Evolutionary conservation across 2,113 vertebrate genomes (phyloP).

Genomic region (Climacteris rufus): DNA sequence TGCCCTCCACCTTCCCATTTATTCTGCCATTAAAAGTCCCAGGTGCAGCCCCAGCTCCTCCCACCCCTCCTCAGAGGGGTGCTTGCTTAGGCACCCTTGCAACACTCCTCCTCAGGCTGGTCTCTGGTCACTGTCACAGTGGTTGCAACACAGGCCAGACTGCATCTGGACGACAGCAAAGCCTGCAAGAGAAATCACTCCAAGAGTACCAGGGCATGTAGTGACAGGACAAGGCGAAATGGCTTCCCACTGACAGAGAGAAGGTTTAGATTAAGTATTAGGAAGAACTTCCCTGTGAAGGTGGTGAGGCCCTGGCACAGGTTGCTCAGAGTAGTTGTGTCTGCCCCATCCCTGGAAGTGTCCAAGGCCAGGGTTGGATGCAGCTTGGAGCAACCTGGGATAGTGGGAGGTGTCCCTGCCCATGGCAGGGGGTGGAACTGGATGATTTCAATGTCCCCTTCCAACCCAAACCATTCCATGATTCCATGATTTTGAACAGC

Average conservation of each 20-base stretch:
- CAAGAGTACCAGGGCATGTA: not conserved
- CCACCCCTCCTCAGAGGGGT: slow-evolving; percentile 20
- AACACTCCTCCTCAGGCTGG: not conserved
- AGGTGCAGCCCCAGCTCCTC: slow-evolving; percentile 61
- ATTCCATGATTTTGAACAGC: not conserved
- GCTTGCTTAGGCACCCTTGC: slow-evolving; percentile 37
- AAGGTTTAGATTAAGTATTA: not conserved
- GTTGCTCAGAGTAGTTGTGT: not conserved
- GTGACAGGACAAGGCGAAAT: not conserved
- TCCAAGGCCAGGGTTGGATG: rapidly evolving
- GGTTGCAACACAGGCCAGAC: slow-evolving; percentile 45
- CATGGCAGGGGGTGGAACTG: not conserved
- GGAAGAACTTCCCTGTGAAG: not conserved
- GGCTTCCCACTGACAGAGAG: not conserved
- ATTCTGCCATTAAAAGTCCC: slow-evolving; percentile 61
- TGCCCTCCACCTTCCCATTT: slow-evolving; percentile 43
- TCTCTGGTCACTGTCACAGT: not conserved
- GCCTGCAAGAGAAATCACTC: slow-evolving; percentile 10
- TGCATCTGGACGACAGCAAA: slow-evolving; percentile 11
- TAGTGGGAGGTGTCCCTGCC: not conserved
- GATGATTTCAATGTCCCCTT: not conserved
- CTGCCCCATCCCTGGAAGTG: not conserved
- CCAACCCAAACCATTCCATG: not conserved
- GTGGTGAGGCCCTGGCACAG: not conserved
- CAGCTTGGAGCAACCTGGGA: rapidly evolving